Conservation (phyloP, 2,113 vertebrate genomes). For the Bambusicola thoracicus region DNA sequence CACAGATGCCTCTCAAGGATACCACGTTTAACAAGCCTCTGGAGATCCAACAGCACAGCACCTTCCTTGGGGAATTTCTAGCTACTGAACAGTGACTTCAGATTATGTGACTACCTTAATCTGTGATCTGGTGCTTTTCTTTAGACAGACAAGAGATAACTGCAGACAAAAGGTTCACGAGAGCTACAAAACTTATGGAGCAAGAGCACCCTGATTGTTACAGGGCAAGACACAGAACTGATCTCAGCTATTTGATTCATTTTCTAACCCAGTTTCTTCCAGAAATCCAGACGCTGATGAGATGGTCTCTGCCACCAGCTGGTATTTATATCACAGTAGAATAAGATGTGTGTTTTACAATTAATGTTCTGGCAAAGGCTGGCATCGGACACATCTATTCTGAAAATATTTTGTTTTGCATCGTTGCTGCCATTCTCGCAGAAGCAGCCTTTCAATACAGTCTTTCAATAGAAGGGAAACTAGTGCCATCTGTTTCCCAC, state of each 20-base stretch:
- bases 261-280: not conserved
- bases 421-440: conserved; percentile 9
- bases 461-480: conserved; percentile 50
- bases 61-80: not conserved
- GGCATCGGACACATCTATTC: not conserved
- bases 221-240: not conserved
- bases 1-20: not conserved
- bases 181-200: not conserved
- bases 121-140: not conserved
- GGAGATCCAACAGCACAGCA: not conserved
- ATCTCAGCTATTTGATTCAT: not conserved
- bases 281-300: not conserved
- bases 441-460: conserved; percentile 13
- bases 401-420: conserved; percentile 54
- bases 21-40: not conserved
- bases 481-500: conserved; percentile 70
- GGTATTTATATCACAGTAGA: not conserved
- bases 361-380: not conserved
- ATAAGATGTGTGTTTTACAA: not conserved
- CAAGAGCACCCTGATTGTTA: not conserved
- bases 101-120: not conserved
- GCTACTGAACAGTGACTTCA: not conserved
- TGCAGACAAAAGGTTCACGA: not conserved
- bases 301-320: not conserved
- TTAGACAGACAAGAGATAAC: not conserved